These are phyloP conservation scores for Caenorhabditis inopinata DNA, from an alignment of 1,140 invertebrate species.

Conservation along the genomic window DNA sequence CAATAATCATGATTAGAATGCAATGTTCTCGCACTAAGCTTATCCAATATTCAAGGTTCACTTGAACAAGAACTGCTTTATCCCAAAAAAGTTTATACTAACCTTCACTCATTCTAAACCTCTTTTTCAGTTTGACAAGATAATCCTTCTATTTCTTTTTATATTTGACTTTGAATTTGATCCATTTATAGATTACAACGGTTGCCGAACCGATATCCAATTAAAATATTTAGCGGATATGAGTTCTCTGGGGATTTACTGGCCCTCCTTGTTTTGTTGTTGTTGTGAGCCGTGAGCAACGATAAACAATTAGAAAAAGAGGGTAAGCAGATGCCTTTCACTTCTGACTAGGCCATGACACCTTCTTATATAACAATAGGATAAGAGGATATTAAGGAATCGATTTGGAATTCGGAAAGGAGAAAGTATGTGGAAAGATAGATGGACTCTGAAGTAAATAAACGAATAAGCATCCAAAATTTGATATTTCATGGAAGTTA, in stretches of 20 bases:
- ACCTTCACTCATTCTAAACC: too few relatives aligned
- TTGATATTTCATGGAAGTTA: too few relatives aligned
- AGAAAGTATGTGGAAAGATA: too few relatives aligned
- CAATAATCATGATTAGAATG: too few relatives aligned
- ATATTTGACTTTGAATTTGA: background rate
- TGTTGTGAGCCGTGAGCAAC: background rate
- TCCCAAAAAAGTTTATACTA: background rate
- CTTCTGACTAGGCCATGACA: background rate
- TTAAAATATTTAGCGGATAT: background rate
- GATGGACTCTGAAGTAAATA: too few relatives aligned
- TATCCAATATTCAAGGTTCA: too few relatives aligned
- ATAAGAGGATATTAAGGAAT: background rate
- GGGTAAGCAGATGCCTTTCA: background rate
- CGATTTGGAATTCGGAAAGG: too few relatives aligned
- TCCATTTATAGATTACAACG: constrained; percentile 3
- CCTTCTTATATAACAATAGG: background rate
- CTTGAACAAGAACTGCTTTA: too few relatives aligned
- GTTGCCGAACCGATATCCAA: background rate
- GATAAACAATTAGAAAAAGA: constrained; percentile 7
- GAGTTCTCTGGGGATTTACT: background rate
- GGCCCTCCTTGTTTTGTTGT: background rate
- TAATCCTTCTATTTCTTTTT: too few relatives aligned
- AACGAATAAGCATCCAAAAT: too few relatives aligned
- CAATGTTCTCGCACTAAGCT: too few relatives aligned
- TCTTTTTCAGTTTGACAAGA: too few relatives aligned